These are phyloP conservation scores for Dyspetes luteomarginatus DNA, from an alignment of 2,888 invertebrate genomes.

Conservation along the genomic window DNA sequence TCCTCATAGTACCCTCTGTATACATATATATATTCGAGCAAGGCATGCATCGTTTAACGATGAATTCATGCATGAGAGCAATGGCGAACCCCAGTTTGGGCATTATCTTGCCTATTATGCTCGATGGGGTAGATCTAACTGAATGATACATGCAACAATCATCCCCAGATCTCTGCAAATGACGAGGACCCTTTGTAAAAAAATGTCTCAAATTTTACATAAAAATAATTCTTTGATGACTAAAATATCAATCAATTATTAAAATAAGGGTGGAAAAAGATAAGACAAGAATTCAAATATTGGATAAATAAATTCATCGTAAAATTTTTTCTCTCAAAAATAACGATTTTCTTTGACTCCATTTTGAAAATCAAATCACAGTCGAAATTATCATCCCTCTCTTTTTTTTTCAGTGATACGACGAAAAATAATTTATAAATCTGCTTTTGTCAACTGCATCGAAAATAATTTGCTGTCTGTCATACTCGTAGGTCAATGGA, in stretches of 20 bases:
- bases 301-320: too few species aligned
- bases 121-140: neutral
- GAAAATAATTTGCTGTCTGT: neutral
- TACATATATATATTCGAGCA: constrained; percentile 20
- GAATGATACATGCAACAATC: neutral
- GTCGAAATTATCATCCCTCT: too few species aligned
- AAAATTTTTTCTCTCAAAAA: too few species aligned
- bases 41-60: constrained; percentile 37
- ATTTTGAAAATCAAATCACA: too few species aligned
- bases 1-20: constrained; percentile 6
- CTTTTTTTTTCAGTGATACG: too few species aligned
- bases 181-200: neutral
- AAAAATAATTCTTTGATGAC: neutral
- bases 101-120: constrained; percentile 4
- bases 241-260: neutral
- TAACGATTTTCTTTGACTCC: too few species aligned
- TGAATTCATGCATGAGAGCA: constrained; percentile 11
- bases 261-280: neutral
- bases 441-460: too few species aligned
- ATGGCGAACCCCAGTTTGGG: neutral
- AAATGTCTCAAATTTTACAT: neutral
- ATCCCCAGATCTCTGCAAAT: neutral
- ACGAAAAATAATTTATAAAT: too few species aligned
- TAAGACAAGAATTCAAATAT: neutral
- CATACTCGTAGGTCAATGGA: neutral